Conservation (phyloP, 2,888 invertebrate genomes). For the Pheosia gnoma region DNA sequence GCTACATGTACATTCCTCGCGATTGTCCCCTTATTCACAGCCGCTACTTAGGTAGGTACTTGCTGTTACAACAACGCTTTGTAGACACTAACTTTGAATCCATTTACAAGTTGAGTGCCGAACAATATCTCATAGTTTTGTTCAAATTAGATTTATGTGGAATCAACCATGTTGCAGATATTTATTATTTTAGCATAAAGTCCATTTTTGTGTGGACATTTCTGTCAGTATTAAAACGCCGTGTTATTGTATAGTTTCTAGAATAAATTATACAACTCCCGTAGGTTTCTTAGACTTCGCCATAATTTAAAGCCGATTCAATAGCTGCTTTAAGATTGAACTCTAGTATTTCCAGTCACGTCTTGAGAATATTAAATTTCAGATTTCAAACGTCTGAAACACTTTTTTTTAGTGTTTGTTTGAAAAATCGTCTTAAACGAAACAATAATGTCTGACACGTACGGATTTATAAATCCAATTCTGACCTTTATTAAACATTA, state of each 20-base stretch:
- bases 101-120: constrained; percentile 17
- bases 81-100: constrained; percentile 27
- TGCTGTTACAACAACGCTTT: constrained; percentile 22
- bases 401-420: background rate
- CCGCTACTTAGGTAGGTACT: constrained; percentile 19
- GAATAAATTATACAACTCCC: background rate
- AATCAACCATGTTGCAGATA: too few relatives aligned
- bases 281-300: background rate
- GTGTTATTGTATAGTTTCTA: background rate
- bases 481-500: constrained; percentile 1
- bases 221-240: too few relatives aligned
- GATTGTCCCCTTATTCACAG: constrained; percentile 6
- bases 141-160: constrained; percentile 15
- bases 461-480: constrained; percentile 1
- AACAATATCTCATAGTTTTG: constrained; percentile 4
- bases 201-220: background rate
- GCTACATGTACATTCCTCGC: constrained; percentile 30
- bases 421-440: background rate
- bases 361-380: constrained; percentile 2
- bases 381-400: background rate
- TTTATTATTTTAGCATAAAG: too few relatives aligned
- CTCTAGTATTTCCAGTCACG: constrained; percentile 1
- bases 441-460: background rate
- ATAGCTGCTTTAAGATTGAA: background rate
- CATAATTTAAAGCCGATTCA: background rate